Conservation (phyloP, 1,140 invertebrate genomes). For the Cyrtorhinus lividipennis region DNA sequence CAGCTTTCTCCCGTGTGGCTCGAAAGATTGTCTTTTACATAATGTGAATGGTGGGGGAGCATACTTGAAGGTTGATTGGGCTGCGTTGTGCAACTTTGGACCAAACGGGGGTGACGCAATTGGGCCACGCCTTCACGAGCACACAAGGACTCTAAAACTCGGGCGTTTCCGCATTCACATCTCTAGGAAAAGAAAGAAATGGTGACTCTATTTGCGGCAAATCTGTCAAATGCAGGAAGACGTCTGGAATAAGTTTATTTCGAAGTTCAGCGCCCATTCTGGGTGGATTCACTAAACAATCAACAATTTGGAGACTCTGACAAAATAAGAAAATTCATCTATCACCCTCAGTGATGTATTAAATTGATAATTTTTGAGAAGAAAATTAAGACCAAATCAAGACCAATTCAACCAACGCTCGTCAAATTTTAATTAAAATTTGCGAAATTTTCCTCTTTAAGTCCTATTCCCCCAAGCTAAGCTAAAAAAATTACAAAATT, state of each 20-base stretch:
- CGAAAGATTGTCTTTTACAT: constrained; percentile 13
- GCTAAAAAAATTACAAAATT: no score
- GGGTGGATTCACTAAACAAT: not conserved
- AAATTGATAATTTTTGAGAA: no score
- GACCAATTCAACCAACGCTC: no score
- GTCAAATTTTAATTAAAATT: no score
- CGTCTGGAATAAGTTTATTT: not conserved
- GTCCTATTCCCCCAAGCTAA: no score
- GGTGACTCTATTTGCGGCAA: not conserved
- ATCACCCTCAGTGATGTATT: no score
- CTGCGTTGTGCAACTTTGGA: not conserved
- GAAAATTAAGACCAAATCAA: no score
- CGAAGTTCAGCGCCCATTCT: not conserved
- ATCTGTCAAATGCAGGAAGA: not conserved
- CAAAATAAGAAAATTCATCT: no score
- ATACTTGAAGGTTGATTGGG: constrained; percentile 13
- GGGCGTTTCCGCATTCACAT: constrained; percentile 4
- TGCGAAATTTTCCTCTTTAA: no score
- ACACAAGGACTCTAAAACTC: constrained; percentile 6
- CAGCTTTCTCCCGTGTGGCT: constrained; percentile 2
- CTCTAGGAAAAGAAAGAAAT: not conserved
- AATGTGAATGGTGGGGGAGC: not conserved
- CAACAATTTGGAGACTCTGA: not conserved
- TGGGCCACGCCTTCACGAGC: constrained; percentile 4
- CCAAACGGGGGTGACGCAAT: not conserved